phyloP scores from a whole-genome alignment of 1,140 invertebrate species.

The Drosophila teissieri region DNA sequence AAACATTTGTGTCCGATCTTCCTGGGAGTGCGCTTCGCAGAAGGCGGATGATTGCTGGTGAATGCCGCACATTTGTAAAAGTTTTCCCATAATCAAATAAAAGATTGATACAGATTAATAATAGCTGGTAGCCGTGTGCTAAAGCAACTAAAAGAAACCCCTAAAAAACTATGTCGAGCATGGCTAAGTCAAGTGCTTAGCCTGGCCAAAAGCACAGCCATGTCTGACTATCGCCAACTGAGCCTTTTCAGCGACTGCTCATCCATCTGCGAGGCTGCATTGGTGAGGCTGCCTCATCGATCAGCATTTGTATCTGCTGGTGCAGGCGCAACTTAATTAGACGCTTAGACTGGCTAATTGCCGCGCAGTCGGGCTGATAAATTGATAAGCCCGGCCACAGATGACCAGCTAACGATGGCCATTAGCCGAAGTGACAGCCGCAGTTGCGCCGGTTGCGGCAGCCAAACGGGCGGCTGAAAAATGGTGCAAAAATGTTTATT shows the following conservation, averaged over 20 bases:
- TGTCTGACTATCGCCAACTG: conserved; percentile 11
- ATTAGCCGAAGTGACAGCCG: conserved; percentile 60
- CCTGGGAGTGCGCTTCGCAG: background rate
- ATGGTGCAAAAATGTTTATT: conserved; percentile 80
- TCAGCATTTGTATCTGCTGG: conserved; percentile 65
- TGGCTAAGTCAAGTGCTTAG: background rate
- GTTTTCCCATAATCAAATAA: background rate
- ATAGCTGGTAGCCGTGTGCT: too few relatives aligned
- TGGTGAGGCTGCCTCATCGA: conserved; percentile 45
- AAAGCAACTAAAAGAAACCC: too few relatives aligned
- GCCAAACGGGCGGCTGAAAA: conserved; percentile 57
- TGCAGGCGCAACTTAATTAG: conserved; percentile 77
- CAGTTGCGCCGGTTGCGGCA: conserved; percentile 29
- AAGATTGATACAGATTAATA: too few relatives aligned
- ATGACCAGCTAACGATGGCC: conserved; percentile 80
- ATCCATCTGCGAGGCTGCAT: conserved; percentile 11
- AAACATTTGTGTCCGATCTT: background rate
- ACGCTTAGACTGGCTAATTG: conserved; percentile 77
- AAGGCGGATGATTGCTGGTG: background rate
- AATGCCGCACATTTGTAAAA: background rate
- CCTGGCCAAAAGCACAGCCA: background rate
- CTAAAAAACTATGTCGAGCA: background rate
- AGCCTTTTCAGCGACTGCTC: background rate
- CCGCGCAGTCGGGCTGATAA: conserved; percentile 57
- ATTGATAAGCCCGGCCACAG: conserved; percentile 74